Percentiles rank a stretch among this genome's conserved stretches.
These are phyloP conservation scores for Harpalus rubripes DNA, from an alignment of 2,888 invertebrate genomes.

Conservation along the genomic window DNA sequence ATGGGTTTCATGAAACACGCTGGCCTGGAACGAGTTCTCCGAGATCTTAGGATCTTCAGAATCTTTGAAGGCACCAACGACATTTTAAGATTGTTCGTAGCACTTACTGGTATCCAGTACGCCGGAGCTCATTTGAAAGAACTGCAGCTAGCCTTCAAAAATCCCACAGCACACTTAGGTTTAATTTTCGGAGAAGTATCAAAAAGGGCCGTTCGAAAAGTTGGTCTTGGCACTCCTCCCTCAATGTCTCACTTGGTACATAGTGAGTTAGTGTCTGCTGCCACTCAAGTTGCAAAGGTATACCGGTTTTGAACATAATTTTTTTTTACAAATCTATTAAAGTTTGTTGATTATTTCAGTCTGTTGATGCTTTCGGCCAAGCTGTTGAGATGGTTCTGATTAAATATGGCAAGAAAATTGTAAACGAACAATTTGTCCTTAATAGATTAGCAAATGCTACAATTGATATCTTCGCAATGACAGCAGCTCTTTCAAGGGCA, in stretches of 20 bases:
- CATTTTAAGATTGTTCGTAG: conserved; percentile 96
- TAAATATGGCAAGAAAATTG: conserved; percentile 90
- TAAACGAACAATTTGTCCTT: conserved; percentile 94
- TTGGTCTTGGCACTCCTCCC: conserved; percentile 85
- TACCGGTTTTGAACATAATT: conserved; percentile 32
- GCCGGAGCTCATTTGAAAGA: conserved; percentile 96
- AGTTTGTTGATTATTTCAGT: conserved; percentile 73
- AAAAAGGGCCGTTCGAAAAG: conserved; percentile 88
- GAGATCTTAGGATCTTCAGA: conserved; percentile 97
- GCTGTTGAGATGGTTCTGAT: conserved; percentile 89
- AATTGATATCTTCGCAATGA: conserved; percentile 93
- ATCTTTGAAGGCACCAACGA: conserved; percentile 99
- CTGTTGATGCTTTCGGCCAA: conserved; percentile 86
- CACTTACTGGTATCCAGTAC: conserved; percentile 96
- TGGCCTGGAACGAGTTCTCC: conserved; percentile 93
- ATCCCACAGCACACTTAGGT: conserved; percentile 94
- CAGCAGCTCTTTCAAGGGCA: conserved; percentile 91
- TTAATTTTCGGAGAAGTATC: conserved; percentile 93
- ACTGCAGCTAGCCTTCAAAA: conserved; percentile 94
- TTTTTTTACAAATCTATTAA: conserved; percentile 53
- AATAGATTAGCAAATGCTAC: conserved; percentile 93
- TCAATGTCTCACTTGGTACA: conserved; percentile 86
- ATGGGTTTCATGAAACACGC: conserved; percentile 97
- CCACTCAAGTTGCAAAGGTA: conserved; percentile 83
- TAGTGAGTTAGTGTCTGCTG: conserved; percentile 84